Base-by-base conservation (phyloP, 2,113 vertebrate genomes). In the Pitta sordida region DNA sequence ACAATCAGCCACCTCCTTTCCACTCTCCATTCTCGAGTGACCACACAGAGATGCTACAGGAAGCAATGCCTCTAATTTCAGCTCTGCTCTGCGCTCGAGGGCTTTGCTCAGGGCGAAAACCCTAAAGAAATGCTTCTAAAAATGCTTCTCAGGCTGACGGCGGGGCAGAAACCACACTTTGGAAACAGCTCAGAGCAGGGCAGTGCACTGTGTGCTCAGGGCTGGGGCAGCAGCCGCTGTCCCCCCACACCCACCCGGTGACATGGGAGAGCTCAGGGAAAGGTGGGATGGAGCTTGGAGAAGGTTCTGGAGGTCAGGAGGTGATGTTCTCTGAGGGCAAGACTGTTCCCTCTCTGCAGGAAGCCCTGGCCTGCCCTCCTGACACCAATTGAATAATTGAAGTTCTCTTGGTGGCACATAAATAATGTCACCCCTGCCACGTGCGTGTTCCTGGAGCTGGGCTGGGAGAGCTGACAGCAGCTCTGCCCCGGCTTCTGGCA, bases 11-110 rank as follows among this genome's bases (percentile, higher is more conserved):
- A 93, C 16, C 83, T 73, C 91, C 81, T 92, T 93, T 97, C 97
- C 91, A 91, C 93, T 94, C 95, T 97, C 96, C 95, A 95, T 97
- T 92, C 94, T 94, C 91, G 95, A 88, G 43, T 95, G 96, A 97
- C 97, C 97, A 96, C 98, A 98, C 68, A 90, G 90, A 91, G 88
- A 96, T 96, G 96, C 86, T 95, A 96, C 97, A 98, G 98, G 98
- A 98, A 98, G 86, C 95, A 97, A 94, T 96, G 97, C 86, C 97
- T 96, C 85, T 96, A 94, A 73, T 92, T 96, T 90, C 91, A 96
- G 95, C 89, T 97, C 93, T 24, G 83, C 95, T 97, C 89, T 94
- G 94, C 80, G 34, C 82, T 96, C 92, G 8, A 71, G 95, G 90
- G 90, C 77, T 94, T 92, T 88, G 91, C 88, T 85, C 90, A 69